A percentile compares a stretch with the other conserved stretches of the same genome.
Conservation (phyloP, 1,140 invertebrate species). For the Drosophila funebris region DNA sequence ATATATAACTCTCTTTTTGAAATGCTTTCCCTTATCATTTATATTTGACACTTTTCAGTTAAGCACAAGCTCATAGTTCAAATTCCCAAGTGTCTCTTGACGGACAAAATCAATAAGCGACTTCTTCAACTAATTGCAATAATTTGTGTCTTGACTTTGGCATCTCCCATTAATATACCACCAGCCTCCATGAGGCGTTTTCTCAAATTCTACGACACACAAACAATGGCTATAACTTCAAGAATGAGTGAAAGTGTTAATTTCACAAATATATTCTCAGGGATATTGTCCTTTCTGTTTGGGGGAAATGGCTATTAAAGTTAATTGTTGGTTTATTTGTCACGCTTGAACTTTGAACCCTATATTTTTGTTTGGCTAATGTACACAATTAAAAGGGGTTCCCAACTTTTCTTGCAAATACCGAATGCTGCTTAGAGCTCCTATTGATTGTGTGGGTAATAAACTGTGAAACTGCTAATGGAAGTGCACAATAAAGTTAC, state of each 20-base stretch:
- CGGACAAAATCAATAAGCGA: conserved; percentile 69
- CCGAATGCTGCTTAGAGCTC: conserved; percentile 4
- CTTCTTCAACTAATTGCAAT: conserved; percentile 68
- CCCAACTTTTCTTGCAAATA: conserved; percentile 13
- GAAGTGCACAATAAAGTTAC: not conserved
- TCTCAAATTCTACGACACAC: conserved; percentile 47
- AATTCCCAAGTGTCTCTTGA: conserved; percentile 69
- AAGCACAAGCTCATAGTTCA: conserved; percentile 27
- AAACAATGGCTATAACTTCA: conserved; percentile 25
- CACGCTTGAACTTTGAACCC: conserved; percentile 74
- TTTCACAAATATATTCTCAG: conserved; percentile 61
- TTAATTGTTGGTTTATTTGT: conserved; percentile 79
- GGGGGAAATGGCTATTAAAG: conserved; percentile 59
- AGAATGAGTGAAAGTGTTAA: conserved; percentile 66
- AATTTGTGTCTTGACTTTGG: conserved; percentile 50
- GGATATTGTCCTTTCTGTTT: not conserved
- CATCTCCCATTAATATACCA: conserved; percentile 11
- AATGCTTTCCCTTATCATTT: conserved; percentile 22
- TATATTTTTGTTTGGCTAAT: conserved; percentile 44
- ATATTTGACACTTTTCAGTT: conserved; percentile 35
- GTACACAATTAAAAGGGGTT: conserved; percentile 54
- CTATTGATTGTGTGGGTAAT: conserved; percentile 34
- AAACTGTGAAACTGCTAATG: conserved; percentile 36
- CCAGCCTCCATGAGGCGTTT: conserved; percentile 15
- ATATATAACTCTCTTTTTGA: too few species aligned